These are phyloP conservation scores for Yponomeuta plumbellus DNA, from an alignment of 2,888 invertebrate genomes.

Conservation along the genomic window DNA sequence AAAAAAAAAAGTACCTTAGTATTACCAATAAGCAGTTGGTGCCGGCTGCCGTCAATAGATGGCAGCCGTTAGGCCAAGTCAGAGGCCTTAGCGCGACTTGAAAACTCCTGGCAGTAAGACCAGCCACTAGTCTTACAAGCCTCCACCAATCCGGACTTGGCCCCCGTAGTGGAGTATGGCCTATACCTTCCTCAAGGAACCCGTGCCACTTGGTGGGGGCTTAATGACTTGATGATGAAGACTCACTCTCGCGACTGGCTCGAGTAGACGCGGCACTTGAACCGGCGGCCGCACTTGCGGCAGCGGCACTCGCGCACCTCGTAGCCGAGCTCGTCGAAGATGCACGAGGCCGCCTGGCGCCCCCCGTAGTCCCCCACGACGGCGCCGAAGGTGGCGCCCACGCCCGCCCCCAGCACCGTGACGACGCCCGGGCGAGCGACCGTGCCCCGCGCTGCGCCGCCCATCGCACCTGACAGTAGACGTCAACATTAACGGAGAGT, in stretches of 20 bases:
- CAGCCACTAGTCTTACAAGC: too few species aligned
- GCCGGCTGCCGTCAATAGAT: too few species aligned
- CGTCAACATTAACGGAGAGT: neutral
- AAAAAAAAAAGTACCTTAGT: too few species aligned
- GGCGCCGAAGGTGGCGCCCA: slow-evolving; percentile 40
- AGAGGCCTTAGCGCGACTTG: too few species aligned
- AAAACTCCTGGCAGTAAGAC: too few species aligned
- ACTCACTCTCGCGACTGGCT: neutral
- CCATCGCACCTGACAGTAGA: neutral
- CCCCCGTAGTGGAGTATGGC: too few species aligned
- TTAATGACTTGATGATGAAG: too few species aligned
- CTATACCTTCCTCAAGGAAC: too few species aligned
- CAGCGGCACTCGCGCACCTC: neutral
- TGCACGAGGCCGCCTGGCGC: neutral
- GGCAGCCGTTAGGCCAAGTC: too few species aligned
- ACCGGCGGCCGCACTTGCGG: neutral
- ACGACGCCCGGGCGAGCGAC: neutral
- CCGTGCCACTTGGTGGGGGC: too few species aligned
- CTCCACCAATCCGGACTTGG: too few species aligned
- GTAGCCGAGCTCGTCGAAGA: neutral
- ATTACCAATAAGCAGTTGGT: too few species aligned
- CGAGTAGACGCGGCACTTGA: slow-evolving; percentile 8
- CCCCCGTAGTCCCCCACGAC: slow-evolving; percentile 34
- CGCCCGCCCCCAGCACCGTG: neutral
- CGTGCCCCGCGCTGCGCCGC: neutral